Base-by-base conservation (phyloP, 2,888 invertebrate species). In the Aphidius colemani region DNA sequence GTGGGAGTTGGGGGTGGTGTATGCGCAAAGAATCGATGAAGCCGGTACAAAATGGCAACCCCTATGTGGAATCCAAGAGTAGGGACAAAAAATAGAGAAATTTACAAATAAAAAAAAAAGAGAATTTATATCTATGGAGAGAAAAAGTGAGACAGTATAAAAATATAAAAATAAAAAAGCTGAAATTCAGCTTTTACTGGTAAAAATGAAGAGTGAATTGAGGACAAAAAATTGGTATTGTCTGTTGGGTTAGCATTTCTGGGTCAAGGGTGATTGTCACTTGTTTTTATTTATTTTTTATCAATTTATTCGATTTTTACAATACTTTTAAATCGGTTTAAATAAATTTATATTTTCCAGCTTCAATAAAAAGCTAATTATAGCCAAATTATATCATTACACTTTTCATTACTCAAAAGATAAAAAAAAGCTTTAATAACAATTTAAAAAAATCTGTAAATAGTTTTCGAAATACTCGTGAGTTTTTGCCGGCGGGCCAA, bases 11-110 rank as follows among this genome's bases (percentile, higher is more conserved):
- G 67, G 70, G 67, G 70, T 76, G 76, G 30, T 74, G 77, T 76
- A 72, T 75, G 76, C 76, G 74, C 74, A 78, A 30, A 30, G 75
- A 75, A 78, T 79, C 78, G 75, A 78, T 78, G 77, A 78, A 75
- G 76, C 71, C 70, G 3, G 48, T 71, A 72, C 75, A 79, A 78
- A 78, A 79, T 79, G 79, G 79, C 80, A 77, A 72, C 74, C 66
- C 64, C 18, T 30, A 30, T 30, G 3, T 30, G 2, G 2, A 30
- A 30, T 30, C 30, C 30, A 30, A 30, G 30, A 30, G 30, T 30
- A 30, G 30, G 30, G 30, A 30, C 5, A 30, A 30, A 30, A 30
- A 30, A 30, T 5, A 30, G 30, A 30, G 4, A 30, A 30, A 30
- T 30, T 30, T 30, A 30, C 5, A 30, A 30, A 18, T 18, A 18